Evolutionary conservation across 2,797 vertebrate genomes (phyloP).

Genomic region (Cirrhinus mrigala): DNA sequence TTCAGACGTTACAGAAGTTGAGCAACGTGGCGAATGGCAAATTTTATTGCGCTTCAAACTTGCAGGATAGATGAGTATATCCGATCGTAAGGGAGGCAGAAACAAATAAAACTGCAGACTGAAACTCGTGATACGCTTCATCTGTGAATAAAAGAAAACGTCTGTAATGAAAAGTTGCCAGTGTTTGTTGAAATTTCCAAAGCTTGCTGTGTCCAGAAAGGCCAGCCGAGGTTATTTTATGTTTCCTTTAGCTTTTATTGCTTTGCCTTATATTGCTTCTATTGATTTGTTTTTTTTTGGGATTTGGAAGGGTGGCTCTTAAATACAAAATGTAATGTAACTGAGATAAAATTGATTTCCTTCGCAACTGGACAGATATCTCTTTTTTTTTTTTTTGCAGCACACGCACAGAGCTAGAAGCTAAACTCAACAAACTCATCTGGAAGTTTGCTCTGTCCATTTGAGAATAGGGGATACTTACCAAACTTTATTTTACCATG

Average conservation of each 20-base stretch:
- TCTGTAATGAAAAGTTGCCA: neutral
- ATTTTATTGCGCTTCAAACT: neutral
- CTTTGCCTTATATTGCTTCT: neutral
- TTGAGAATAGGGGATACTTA: neutral
- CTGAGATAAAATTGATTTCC: constrained; percentile 24
- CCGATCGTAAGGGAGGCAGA: neutral
- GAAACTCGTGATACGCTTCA: neutral
- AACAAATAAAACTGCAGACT: neutral
- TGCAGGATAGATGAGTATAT: neutral
- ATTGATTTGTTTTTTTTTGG: constrained; percentile 38
- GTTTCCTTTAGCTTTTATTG: neutral
- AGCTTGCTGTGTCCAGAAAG: neutral
- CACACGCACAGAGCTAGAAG: neutral
- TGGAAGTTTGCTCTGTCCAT: neutral
- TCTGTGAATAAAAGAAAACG: constrained; percentile 14
- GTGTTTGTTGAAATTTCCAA: neutral
- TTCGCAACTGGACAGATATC: constrained; percentile 14
- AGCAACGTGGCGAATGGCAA: neutral
- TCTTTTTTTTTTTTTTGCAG: constrained; percentile 9
- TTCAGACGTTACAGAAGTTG: neutral
- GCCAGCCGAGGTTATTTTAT: constrained; percentile 5
- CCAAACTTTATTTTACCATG: constrained; percentile 17
- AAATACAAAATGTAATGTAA: constrained; percentile 22
- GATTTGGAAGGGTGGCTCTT: constrained; percentile 20
- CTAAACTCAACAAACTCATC: constrained; percentile 1